Conservation (phyloP, 2,888 invertebrate species). For the Gisinianus flammeolus region DNA sequence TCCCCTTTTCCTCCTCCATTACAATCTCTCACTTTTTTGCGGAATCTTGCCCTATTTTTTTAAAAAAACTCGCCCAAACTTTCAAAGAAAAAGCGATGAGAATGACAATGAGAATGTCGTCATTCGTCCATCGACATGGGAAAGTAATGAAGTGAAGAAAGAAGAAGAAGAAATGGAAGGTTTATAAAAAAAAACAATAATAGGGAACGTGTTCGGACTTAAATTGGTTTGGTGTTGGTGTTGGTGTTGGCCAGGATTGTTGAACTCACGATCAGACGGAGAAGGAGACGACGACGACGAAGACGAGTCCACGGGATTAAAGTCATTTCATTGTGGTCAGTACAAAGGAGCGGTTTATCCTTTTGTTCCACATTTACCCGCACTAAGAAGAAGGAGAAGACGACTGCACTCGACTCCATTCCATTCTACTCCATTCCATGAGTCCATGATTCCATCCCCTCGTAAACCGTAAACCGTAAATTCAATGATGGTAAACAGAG, state of each 20-base stretch:
- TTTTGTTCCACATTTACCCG: not conserved
- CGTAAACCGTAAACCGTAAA: too few species aligned
- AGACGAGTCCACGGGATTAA: conserved; percentile 10
- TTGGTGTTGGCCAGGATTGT: too few species aligned
- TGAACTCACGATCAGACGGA: too few species aligned
- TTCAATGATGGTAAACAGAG: too few species aligned
- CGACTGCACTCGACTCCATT: not conserved
- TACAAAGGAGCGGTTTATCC: conserved; percentile 27
- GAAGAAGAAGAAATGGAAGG: not conserved
- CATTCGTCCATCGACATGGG: too few species aligned
- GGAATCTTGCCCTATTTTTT: not conserved
- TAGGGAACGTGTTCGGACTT: too few species aligned
- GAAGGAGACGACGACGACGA: not conserved
- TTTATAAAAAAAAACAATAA: conserved; percentile 17
- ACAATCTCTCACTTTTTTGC: not conserved
- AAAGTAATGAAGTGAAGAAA: too few species aligned
- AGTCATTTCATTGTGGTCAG: conserved; percentile 37
- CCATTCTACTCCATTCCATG: too few species aligned
- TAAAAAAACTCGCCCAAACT: not conserved
- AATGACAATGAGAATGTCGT: not conserved
- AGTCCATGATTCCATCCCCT: too few species aligned
- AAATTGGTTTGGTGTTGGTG: conserved; percentile 6
- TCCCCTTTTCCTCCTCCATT: not conserved
- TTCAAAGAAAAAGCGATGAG: not conserved
- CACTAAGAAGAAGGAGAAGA: not conserved